Conservation (phyloP, 2,113 vertebrate genomes). For the Corythoichthys intestinalis region DNA sequence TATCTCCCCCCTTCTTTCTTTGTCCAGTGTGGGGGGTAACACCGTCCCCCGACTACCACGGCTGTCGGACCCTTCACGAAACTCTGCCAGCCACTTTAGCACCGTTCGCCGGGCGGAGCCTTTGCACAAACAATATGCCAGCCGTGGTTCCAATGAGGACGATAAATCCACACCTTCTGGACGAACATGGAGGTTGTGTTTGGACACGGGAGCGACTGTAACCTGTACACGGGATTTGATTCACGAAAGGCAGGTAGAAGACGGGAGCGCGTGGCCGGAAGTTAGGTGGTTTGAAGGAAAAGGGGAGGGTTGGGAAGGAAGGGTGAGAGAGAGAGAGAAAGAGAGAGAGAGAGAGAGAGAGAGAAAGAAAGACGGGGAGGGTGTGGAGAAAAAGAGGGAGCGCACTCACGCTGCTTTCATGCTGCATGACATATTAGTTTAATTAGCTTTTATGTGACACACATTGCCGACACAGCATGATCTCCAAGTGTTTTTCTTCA, state of each 20-base stretch:
- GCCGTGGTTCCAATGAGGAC: slow-evolving; percentile 7
- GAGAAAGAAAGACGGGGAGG: not conserved
- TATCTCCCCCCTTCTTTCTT: slow-evolving; percentile 24
- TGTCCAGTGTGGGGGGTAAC: slow-evolving; percentile 40
- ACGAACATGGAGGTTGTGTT: not conserved
- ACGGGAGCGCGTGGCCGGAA: slow-evolving; percentile 46
- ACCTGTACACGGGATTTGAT: not conserved
- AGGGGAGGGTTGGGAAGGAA: not conserved
- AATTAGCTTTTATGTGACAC: slow-evolving; percentile 10
- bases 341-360: not conserved
- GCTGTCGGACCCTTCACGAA: slow-evolving; percentile 38
- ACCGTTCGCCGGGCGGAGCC: slow-evolving; percentile 42
- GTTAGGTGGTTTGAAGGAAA: slow-evolving; percentile 49
- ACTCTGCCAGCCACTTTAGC: slow-evolving; percentile 27
- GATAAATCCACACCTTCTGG: not conserved
- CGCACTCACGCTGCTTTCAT: not conserved
- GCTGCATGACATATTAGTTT: slow-evolving; percentile 8
- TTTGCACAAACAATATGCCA: slow-evolving; percentile 6
- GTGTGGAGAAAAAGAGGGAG: not conserved
- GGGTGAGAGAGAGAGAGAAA: slow-evolving; percentile 18
- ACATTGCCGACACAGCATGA: slow-evolving; percentile 2
- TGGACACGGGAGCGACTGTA: slow-evolving; percentile 12
- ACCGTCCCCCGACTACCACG: slow-evolving; percentile 32
- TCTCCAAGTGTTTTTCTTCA: not conserved
- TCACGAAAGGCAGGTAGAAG: slow-evolving; percentile 2